Evolutionary conservation across 1,140 invertebrate genomes (phyloP).

Genomic region (Saccostrea echinata): DNA sequence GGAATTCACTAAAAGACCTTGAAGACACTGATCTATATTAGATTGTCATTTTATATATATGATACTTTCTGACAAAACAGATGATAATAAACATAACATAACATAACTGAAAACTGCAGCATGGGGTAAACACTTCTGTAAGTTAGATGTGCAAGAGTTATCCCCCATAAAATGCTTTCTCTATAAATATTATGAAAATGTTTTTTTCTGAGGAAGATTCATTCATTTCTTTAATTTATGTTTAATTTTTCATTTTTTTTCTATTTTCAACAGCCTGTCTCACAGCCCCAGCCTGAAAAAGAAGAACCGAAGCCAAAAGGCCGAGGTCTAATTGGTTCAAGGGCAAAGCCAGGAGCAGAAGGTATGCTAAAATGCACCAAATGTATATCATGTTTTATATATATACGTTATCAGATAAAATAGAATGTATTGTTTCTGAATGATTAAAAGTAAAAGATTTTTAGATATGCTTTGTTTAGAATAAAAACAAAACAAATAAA

Average conservation of each 20-base stretch:
- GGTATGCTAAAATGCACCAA: constrained; percentile 32
- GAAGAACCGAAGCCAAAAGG: constrained; percentile 55
- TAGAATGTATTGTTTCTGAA: not conserved
- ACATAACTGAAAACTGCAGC: too few species aligned
- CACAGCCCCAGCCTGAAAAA: constrained; percentile 38
- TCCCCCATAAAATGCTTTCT: not conserved
- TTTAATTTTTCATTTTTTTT: not conserved
- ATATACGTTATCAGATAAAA: not conserved
- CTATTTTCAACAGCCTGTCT: not conserved
- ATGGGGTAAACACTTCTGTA: too few species aligned
- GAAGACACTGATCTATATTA: too few species aligned
- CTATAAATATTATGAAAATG: not conserved
- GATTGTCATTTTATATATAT: too few species aligned
- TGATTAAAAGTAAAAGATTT: not conserved
- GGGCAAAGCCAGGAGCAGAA: constrained; percentile 55
- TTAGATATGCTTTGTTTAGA: not conserved
- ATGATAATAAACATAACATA: too few species aligned
- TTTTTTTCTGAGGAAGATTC: too few species aligned
- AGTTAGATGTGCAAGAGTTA: not conserved
- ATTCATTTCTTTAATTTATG: too few species aligned
- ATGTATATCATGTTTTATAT: not conserved
- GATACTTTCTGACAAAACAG: too few species aligned
- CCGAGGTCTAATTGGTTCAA: constrained; percentile 57
- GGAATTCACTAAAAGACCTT: too few species aligned
- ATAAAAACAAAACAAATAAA: too few species aligned